Evolutionary conservation across 2,797 vertebrate species (phyloP), one percentile per base, ranked within the genome.

Genomic region (Heteromormyrus szaboi): DNA sequence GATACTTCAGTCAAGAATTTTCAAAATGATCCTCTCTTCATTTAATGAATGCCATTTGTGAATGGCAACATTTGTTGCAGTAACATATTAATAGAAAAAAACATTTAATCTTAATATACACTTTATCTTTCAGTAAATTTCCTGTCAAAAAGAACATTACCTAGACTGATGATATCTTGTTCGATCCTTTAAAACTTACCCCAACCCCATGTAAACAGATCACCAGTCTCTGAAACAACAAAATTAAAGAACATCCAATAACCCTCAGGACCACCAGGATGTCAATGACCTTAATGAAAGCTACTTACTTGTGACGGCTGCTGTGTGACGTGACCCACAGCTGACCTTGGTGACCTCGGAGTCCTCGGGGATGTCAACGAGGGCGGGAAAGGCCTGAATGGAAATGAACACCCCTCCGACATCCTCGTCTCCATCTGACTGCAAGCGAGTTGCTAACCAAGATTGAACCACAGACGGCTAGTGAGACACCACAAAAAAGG

Each of bases 161-260:
- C 25, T 33, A 4, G 25, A 51, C 19, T 85, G n/a, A 84, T 25
- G 17, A 46, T 51, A 48, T 25, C 81, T 72, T 25, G 3, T 48
- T 22, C 0, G 2, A 12, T 44, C 7, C 0, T 84, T 29, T n/a
- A 44, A 56, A 93, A 94, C 96, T 97, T 95, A 99, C 98, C 98
- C 98, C 98, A 99, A 91, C 98, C 98, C 98, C 98, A 99, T 17
- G 98, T 98, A 93, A 97, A 99, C 72, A 99, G 96, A 88, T 97
- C 95, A 0, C 98, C 97, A 0, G 90, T 89, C 2, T 96, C 98
- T 99, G 93, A 90, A 95, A 94, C 44, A 19, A 89, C 8, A 76
- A 84, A 76, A 72, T 17, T 19, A 50, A 56, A 33, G 50, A 54
- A 65, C 25, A 56, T 86, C 51, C 33, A 50, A 33, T 22, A 5